Percentiles rank a stretch among this genome's conserved stretches.
phyloP scores from a whole-genome alignment of 2,113 vertebrate genomes.

The Lucifuga dentata region DNA sequence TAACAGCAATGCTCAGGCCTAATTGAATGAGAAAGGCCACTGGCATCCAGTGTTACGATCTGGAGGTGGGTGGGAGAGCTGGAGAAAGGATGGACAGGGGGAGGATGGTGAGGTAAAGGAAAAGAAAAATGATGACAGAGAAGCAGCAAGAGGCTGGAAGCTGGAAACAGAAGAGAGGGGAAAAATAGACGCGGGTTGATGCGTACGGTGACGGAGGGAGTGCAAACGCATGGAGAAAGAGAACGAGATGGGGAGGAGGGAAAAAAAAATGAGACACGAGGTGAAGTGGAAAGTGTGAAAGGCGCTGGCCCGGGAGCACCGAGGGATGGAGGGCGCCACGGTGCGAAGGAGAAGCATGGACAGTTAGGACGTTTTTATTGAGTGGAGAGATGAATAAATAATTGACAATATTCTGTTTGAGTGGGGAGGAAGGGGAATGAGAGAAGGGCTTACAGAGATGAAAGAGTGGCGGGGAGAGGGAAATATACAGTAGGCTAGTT shows the following conservation, averaged over 20 bases:
- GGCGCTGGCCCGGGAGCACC: constrained; percentile 44
- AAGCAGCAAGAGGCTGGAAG: neutral
- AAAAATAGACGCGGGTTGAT: constrained; percentile 4
- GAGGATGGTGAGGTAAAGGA: constrained; percentile 25
- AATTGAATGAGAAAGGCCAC: constrained; percentile 73
- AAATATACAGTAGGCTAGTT: neutral
- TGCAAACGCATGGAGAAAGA: constrained; percentile 25
- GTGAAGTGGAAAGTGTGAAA: constrained; percentile 66
- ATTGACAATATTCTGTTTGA: constrained; percentile 58
- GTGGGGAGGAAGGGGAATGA: constrained; percentile 29
- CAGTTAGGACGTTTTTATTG: constrained; percentile 75
- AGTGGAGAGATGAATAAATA: constrained; percentile 72
- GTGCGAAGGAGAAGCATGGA: constrained; percentile 41
- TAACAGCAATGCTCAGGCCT: constrained; percentile 68
- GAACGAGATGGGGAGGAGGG: neutral
- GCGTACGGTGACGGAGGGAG: neutral
- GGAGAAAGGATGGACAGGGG: constrained; percentile 18
- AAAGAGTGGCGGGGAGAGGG: neutral
- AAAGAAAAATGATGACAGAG: constrained; percentile 27
- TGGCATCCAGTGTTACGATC: constrained; percentile 34
- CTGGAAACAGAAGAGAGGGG: constrained; percentile 6
- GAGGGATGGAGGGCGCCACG: constrained; percentile 35
- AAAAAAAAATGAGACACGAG: constrained; percentile 19
- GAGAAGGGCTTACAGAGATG: neutral
- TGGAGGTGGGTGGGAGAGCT: constrained; percentile 26